phyloP scores from a whole-genome alignment of 2,888 invertebrate genomes.

The Pemphredon lugubris region DNA sequence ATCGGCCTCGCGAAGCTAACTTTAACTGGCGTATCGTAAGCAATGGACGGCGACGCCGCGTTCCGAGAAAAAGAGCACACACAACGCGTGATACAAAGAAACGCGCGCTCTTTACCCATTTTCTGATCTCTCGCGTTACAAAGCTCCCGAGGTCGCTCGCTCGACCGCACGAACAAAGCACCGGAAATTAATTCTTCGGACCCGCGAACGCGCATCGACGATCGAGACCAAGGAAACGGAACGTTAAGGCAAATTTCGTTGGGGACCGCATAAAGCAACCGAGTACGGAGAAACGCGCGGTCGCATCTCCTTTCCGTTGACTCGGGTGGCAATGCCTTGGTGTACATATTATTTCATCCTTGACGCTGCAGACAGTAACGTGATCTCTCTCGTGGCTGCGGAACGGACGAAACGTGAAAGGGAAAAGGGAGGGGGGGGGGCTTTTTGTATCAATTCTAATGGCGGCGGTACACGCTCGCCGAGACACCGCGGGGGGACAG shows the following conservation, averaged over 20 bases:
- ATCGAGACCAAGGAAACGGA: too few relatives aligned
- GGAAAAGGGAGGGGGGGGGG: constrained; percentile 4
- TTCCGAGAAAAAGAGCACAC: too few relatives aligned
- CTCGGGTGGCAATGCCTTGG: constrained; percentile 28
- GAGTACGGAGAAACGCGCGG: constrained; percentile 48
- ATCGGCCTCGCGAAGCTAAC: too few relatives aligned
- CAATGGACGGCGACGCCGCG: too few relatives aligned
- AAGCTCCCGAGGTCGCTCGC: constrained; percentile 20
- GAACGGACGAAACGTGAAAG: constrained; percentile 8
- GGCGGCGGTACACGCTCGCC: too few relatives aligned
- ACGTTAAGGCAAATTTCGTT: too few relatives aligned
- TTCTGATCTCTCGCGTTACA: constrained; percentile 19
- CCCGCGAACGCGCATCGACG: background rate
- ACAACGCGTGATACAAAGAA: constrained; percentile 26
- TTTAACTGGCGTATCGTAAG: too few relatives aligned
- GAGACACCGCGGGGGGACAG: too few relatives aligned
- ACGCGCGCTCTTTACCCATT: constrained; percentile 6
- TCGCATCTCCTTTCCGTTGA: constrained; percentile 37
- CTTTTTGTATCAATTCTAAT: too few relatives aligned
- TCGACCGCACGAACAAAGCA: constrained; percentile 34
- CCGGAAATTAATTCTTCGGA: constrained; percentile 39
- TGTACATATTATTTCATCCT: constrained; percentile 64
- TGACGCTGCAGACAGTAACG: constrained; percentile 59
- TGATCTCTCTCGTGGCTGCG: constrained; percentile 54
- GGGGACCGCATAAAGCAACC: constrained; percentile 17